These are phyloP conservation scores for Planococcus citri DNA, from an alignment of 1,140 invertebrate species.

Conservation along the genomic window DNA sequence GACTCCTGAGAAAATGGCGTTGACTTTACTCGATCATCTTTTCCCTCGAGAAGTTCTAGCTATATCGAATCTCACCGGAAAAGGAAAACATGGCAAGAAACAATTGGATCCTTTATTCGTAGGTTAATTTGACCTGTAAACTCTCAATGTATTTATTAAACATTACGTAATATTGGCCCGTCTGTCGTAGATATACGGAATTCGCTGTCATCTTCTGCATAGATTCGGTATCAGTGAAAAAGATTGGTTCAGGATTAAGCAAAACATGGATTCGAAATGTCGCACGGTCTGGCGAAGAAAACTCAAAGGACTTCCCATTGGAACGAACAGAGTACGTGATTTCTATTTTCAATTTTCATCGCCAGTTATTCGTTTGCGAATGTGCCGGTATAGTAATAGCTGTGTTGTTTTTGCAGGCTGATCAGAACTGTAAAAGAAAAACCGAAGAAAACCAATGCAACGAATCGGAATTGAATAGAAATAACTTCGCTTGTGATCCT, in stretches of 20 bases:
- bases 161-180: too few relatives aligned
- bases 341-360: background rate
- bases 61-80: constrained; percentile 41
- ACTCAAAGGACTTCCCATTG: constrained; percentile 29
- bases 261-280: constrained; percentile 45
- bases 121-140: constrained; percentile 25
- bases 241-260: constrained; percentile 43
- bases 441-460: background rate
- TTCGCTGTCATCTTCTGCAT: constrained; percentile 41
- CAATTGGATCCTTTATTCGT: constrained; percentile 42
- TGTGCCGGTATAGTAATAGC: too few relatives aligned
- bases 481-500: background rate
- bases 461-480: background rate
- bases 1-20: constrained; percentile 43
- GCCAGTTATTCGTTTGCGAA: background rate
- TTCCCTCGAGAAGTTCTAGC: constrained; percentile 42
- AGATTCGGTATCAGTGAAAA: constrained; percentile 39
- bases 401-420: background rate
- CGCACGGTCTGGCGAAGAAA: constrained; percentile 38
- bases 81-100: constrained; percentile 42
- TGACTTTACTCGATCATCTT: constrained; percentile 41
- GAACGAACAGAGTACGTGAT: constrained; percentile 26
- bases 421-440: background rate
- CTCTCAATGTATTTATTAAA: background rate
- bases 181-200: constrained; percentile 37